Evolutionary conservation across 2,113 vertebrate species (phyloP).

Genomic region (Cochlearius cochlearius): DNA sequence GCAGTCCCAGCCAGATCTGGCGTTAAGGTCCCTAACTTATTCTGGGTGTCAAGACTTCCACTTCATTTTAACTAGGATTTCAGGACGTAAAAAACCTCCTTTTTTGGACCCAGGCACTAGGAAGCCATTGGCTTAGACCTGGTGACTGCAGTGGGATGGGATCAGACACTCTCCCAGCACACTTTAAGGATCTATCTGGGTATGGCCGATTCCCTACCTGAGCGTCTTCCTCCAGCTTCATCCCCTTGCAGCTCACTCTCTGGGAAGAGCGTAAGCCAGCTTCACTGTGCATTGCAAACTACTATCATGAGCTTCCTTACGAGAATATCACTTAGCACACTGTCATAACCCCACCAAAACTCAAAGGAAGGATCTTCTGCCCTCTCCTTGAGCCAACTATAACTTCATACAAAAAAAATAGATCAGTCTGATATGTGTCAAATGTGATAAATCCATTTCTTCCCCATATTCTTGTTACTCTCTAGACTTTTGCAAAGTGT

Average conservation of each 20-base stretch:
- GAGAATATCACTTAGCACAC: neutral
- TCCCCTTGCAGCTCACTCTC: neutral
- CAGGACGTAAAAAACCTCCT: neutral
- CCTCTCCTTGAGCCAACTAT: neutral
- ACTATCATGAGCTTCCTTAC: neutral
- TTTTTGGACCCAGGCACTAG: neutral
- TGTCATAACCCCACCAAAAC: neutral
- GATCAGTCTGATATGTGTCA: fast-evolving
- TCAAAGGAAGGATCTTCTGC: neutral
- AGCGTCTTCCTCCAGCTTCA: neutral
- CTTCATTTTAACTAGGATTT: neutral
- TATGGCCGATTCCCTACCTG: neutral
- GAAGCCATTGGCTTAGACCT: neutral
- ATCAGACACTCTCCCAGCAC: neutral
- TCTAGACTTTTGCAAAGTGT: neutral
- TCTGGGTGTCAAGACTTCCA: neutral
- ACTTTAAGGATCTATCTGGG: neutral
- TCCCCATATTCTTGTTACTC: too few species aligned
- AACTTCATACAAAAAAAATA: neutral
- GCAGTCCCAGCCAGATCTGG: neutral
- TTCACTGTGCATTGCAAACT: neutral
- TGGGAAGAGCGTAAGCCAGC: neutral
- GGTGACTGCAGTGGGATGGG: too few species aligned
- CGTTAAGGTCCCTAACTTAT: neutral
- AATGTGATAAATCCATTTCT: neutral